phyloP scores from a whole-genome alignment of 2,113 vertebrate species.

The Psilopogon haemacephalus region DNA sequence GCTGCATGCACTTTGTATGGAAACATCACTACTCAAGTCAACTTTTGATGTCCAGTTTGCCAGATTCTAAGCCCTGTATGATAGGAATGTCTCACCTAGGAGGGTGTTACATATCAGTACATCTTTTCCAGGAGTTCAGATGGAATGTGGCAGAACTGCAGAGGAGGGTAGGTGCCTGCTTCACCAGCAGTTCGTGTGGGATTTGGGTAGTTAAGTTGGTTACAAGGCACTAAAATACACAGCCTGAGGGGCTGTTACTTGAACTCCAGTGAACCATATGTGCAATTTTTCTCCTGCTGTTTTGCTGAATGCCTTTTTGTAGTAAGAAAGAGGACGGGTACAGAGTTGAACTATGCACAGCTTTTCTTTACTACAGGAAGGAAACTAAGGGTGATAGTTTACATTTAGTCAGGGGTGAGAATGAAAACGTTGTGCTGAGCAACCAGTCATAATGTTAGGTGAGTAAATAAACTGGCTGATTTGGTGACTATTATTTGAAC shows the following conservation, averaged over 20 bases:
- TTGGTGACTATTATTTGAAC: neutral
- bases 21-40: neutral
- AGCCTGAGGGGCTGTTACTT: neutral
- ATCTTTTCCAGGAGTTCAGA: neutral
- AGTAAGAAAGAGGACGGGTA: neutral
- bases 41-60: neutral
- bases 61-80: neutral
- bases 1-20: conserved; percentile 21
- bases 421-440: neutral
- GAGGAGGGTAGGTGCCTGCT: neutral
- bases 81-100: neutral
- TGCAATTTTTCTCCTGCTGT: neutral
- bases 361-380: neutral
- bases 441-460: neutral
- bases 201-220: neutral
- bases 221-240: neutral
- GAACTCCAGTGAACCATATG: neutral
- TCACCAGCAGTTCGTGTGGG: neutral
- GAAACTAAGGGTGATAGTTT: neutral
- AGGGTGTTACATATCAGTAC: fast-evolving
- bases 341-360: neutral
- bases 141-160: neutral
- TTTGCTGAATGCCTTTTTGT: neutral
- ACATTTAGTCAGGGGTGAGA: neutral
- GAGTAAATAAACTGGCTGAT: neutral